Percentiles rank a stretch among this genome's conserved stretches.
These are phyloP conservation scores for Martes martes DNA, from an alignment of 2,113 vertebrate species.

Conservation along the genomic window DNA sequence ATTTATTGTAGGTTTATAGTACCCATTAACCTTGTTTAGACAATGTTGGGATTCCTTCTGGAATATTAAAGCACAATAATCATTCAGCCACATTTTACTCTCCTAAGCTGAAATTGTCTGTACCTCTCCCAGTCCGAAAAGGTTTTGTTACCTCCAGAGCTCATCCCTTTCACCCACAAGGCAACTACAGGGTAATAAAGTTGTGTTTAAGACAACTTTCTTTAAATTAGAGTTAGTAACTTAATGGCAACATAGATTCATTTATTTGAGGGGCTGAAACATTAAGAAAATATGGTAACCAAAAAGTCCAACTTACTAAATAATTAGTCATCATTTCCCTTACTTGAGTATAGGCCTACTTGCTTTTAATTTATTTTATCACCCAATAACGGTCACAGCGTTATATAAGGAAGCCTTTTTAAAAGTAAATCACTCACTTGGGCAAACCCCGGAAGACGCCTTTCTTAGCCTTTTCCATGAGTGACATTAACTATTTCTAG, in stretches of 20 bases:
- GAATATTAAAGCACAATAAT: not conserved
- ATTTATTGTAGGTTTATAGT: not conserved
- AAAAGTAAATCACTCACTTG: not conserved
- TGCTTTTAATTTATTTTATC: not conserved
- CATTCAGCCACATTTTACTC: not conserved
- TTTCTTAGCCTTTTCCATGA: not conserved
- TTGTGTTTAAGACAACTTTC: not conserved
- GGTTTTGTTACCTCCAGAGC: not conserved
- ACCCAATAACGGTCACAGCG: not conserved
- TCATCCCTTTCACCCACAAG: not conserved
- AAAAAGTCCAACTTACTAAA: not conserved
- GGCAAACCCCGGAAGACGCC: not conserved
- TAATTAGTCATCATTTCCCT: not conserved
- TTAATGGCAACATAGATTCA: not conserved
- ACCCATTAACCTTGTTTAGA: not conserved
- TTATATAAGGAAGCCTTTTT: not conserved
- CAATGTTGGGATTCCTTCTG: not conserved
- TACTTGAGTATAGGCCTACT: not conserved
- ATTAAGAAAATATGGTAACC: not conserved
- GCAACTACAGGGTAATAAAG: not conserved
- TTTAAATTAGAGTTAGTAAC: not conserved
- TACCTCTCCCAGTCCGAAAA: not conserved
- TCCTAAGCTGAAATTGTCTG: not conserved
- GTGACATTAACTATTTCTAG: not conserved
- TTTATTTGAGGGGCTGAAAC: not conserved